Evolutionary conservation across 2,113 vertebrate genomes (phyloP), one percentile per base, ranked within the genome.

Genomic region (Petroica traversi): DNA sequence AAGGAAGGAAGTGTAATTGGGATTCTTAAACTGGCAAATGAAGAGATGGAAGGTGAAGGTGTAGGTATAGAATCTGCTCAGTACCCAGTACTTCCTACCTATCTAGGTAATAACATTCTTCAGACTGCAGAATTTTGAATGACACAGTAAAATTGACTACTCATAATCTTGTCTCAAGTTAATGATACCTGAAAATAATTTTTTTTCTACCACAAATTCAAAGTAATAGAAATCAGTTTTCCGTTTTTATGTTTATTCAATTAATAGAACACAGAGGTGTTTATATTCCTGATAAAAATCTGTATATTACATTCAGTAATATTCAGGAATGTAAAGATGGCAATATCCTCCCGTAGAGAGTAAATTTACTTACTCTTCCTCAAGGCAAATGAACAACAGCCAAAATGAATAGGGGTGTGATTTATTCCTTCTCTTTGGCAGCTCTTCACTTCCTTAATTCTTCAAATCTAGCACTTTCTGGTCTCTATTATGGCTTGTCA

Each of bases 331-430:
- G 75, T 71, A 66, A 93, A 86, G 67, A 74, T 46, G 38, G 38
- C 14, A 63, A 59, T 84, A 66, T 23, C 34, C 33, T 91, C 43
- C 59, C 55, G 28, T 40, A 40, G 59, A 92, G 18, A 77, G 33
- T 51, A 93, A 72, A 85, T 80, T 88, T 80, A 76, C 41, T 76
- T 80, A 54, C 12, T 92, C 20, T 63, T 94, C 88, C 92, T 92
- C 45, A 41, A 92, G 90, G 92, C 93, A 94, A 93, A 90, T 92
- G 82, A 93, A 54, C 66, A 62, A 85, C 54, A 69, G 90, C 88
- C 95, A 95, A 66, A 85, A 88, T 34, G 67, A 92, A 79, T 1
- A 1, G 28, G 49, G 62, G 24, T 79, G 46, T 80, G 82, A 90
- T 90, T 89, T 95, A 68, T 41, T 88, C 82, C 54, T 94, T 88